Conservation (phyloP, 2,888 invertebrate species). For the Leptopilina drosophilae region DNA sequence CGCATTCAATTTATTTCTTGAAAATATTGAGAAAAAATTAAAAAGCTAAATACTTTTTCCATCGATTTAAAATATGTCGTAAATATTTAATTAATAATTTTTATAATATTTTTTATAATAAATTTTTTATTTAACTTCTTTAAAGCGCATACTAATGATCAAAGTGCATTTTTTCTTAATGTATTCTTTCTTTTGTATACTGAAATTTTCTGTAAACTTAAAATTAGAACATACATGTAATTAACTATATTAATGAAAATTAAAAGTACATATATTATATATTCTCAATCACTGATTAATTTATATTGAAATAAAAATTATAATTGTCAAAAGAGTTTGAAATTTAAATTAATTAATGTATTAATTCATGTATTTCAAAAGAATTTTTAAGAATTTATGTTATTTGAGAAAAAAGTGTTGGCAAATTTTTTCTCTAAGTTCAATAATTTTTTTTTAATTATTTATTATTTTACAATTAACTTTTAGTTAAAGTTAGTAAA, state of each 20-base stretch:
- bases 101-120: neutral
- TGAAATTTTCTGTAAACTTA: conserved; percentile 5
- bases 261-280: neutral
- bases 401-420: neutral
- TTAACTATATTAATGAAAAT: neutral
- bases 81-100: neutral
- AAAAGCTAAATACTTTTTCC: neutral
- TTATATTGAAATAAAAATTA: no score
- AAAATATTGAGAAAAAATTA: neutral
- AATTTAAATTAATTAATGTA: neutral
- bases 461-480: no score
- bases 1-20: neutral
- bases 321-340: no score
- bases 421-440: neutral
- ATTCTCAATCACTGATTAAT: neutral
- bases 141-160: neutral
- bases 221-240: neutral
- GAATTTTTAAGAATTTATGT: neutral
- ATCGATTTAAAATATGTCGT: neutral
- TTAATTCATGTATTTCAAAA: no score
- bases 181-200: neutral
- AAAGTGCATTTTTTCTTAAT: conserved; percentile 24
- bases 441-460: no score
- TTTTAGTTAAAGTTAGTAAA: no score
- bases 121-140: neutral